These are phyloP conservation scores for Neuroscelio doddi DNA, from an alignment of 2,888 invertebrate genomes.

Conservation along the genomic window DNA sequence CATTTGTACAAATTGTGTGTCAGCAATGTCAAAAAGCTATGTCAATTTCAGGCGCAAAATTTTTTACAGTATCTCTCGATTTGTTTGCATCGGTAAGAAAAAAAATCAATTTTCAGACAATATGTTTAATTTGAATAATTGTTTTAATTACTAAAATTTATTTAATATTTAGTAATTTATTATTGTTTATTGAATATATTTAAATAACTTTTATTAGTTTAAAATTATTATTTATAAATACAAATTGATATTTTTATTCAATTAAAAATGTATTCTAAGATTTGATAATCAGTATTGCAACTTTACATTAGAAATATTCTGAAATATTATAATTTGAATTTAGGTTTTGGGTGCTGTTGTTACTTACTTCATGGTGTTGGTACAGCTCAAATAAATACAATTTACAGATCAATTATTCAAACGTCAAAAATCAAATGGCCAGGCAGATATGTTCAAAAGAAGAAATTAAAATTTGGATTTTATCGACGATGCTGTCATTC, in stretches of 20 bases:
- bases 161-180: background rate
- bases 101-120: too few species aligned
- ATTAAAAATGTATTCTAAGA: too few species aligned
- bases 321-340: constrained; percentile 48
- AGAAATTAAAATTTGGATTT: too few species aligned
- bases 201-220: too few species aligned
- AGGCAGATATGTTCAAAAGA: too few species aligned
- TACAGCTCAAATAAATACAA: constrained; percentile 82
- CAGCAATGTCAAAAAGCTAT: constrained; percentile 93
- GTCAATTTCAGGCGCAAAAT: constrained; percentile 91
- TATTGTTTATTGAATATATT: constrained; percentile 6
- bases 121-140: background rate
- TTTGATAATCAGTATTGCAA: too few species aligned
- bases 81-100: constrained; percentile 87
- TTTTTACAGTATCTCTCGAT: constrained; percentile 90
- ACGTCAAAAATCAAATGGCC: too few species aligned
- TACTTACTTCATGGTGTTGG: constrained; percentile 93
- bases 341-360: constrained; percentile 91
- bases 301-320: constrained; percentile 8
- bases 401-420: too few species aligned
- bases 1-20: constrained; percentile 92
- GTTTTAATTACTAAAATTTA: background rate
- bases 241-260: too few species aligned
- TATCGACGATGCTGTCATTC: too few species aligned
- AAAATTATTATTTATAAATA: too few species aligned